A percentile compares a stretch with the other conserved stretches of the same genome.
These are phyloP conservation scores for Osedax frankpressi DNA, from an alignment of 2,888 invertebrate genomes.

Conservation along the genomic window DNA sequence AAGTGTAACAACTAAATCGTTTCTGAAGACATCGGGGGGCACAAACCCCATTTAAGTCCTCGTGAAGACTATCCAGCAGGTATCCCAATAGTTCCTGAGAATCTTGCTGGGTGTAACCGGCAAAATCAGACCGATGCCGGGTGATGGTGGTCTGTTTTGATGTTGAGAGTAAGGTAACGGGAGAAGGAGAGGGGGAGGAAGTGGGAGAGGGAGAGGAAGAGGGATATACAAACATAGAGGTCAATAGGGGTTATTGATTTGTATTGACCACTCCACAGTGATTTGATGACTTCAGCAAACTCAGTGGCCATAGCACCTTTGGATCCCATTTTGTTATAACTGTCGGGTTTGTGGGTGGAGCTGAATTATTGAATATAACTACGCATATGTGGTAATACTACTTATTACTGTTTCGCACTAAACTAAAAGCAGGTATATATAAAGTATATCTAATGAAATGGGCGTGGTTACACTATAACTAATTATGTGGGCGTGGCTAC, in stretches of 20 bases:
- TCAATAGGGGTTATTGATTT: conserved; percentile 66
- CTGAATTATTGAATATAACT: no score
- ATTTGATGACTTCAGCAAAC: conserved; percentile 66
- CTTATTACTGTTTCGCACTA: no score
- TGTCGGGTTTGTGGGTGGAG: no score
- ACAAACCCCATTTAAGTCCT: conserved; percentile 59
- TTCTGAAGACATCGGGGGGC: not conserved
- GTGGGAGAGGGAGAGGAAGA: no score
- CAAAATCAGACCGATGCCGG: conserved; percentile 57
- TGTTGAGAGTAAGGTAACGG: not conserved
- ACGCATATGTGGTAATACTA: no score
- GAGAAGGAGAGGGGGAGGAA: not conserved
- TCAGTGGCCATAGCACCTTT: conserved; percentile 66
- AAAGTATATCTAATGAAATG: no score
- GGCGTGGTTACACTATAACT: no score
- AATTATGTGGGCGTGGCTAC: no score
- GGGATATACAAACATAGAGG: conserved; percentile 60
- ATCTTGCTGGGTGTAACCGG: conserved; percentile 60
- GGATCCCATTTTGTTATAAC: conserved; percentile 37
- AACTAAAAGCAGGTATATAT: no score
- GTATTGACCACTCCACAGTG: conserved; percentile 69
- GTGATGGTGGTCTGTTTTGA: conserved; percentile 61
- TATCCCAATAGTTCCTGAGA: conserved; percentile 74
- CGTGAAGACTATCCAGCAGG: conserved; percentile 70
- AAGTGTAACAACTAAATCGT: no score